Evolutionary conservation across 2,888 invertebrate genomes (phyloP), one percentile per base, ranked within the genome.

Genomic region (Philopedon plagiatum): DNA sequence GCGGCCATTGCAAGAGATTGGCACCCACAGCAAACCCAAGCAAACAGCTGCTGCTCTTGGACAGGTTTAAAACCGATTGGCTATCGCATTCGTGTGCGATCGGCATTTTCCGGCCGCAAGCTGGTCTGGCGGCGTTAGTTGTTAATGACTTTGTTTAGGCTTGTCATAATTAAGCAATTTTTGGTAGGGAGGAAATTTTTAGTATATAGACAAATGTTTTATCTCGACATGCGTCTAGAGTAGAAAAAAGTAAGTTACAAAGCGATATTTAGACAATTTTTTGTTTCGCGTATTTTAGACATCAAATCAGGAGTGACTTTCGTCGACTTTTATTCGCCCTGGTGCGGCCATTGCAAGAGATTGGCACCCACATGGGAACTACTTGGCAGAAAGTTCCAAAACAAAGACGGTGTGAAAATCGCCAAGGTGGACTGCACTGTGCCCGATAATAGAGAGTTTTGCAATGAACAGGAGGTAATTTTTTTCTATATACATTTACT

Each of bases 311-410:
- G 94, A 62, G 84, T 93, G 29, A 91, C 93, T 0, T 95, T 96
- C 81, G 90, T 96, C 26, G 94, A 96, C 85, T 96, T 94, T 83
- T 96, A 92, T 86, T 95, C 95, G 1, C 95, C 96, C 1, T 96
- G 96, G 96, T 95, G 95, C 81, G 94, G 94, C 0, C 94, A 96
- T 83, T 96, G 96, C 81, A 95, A 95, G 87, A 90, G 94, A 79
- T 83, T 96, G 69, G 93, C 92, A 32, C 94, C 95, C 0, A 91
- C 93, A 0, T 96, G 95, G 95, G 90, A 94, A 76, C 91, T 93
- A 78, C 86, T 97, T 2, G 94, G 93, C 0, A 90, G 91, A 72
- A 91, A 91, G 78, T 92, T 92, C 77, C 86, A 89, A 65, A 87
- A 87, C 46, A 89, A 90, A 71, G 85, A 87, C 0, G 85, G 88